Conservation (phyloP, 2,797 vertebrate genomes). For the Bradypodion pumilum region DNA sequence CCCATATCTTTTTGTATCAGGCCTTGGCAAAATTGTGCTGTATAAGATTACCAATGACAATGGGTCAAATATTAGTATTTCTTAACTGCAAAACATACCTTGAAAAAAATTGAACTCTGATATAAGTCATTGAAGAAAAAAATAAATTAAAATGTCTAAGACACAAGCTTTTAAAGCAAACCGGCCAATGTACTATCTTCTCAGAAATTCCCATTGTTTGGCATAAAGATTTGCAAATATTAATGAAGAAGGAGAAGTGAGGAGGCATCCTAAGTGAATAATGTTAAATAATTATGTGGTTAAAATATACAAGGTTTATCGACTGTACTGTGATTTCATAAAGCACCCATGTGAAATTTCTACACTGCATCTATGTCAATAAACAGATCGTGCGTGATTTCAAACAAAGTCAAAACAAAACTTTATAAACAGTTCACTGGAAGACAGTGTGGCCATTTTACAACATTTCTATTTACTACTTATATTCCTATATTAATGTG, state of each 20-base stretch:
- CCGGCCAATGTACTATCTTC: background rate
- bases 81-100: conserved; percentile 14
- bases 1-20: background rate
- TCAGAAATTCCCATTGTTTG: conserved; percentile 45
- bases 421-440: conserved; percentile 7
- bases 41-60: conserved; percentile 10
- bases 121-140: background rate
- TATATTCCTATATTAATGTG: conserved; percentile 11
- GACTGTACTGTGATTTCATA: conserved; percentile 7
- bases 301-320: conserved; percentile 31
- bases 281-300: conserved; percentile 5
- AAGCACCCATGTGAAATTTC: background rate
- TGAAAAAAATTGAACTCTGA: conserved; percentile 22
- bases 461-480: conserved; percentile 20
- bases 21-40: background rate
- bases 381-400: background rate
- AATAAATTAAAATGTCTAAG: background rate
- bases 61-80: background rate
- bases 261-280: background rate
- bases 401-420: conserved; percentile 17
- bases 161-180: background rate
- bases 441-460: conserved; percentile 28
- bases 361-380: background rate
- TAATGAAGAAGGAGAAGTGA: background rate
- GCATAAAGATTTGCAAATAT: conserved; percentile 14